Percentiles rank a stretch among this genome's conserved stretches.
phyloP scores from a whole-genome alignment of 2,113 vertebrate species.

The Benitochromis conjunctus region DNA sequence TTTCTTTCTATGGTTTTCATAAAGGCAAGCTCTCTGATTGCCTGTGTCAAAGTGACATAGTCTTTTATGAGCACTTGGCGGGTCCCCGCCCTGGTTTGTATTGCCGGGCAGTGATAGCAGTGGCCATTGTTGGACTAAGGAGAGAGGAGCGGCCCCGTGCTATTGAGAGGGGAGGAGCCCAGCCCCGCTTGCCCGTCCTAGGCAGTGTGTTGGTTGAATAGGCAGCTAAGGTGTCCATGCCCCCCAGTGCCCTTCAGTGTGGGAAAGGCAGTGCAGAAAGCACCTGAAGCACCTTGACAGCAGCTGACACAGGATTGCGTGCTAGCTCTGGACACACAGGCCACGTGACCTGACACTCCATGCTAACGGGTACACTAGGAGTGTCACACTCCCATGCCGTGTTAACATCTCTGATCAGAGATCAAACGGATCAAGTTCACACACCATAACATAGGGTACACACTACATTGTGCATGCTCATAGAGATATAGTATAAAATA shows the following conservation, averaged over 20 bases:
- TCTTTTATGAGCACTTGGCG: slow-evolving; percentile 65
- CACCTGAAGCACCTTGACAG: slow-evolving; percentile 67
- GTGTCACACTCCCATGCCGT: slow-evolving; percentile 38
- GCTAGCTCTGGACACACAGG: slow-evolving; percentile 43
- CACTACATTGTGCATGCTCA: slow-evolving; percentile 11
- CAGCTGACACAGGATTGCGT: slow-evolving; percentile 59
- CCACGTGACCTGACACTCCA: slow-evolving; percentile 40
- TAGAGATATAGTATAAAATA: neutral
- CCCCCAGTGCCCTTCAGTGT: slow-evolving; percentile 71
- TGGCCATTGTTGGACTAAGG: slow-evolving; percentile 65
- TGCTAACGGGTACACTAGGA: slow-evolving; percentile 25
- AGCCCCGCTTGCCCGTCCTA: slow-evolving; percentile 35
- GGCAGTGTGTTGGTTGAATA: slow-evolving; percentile 66
- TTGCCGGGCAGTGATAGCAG: slow-evolving; percentile 70
- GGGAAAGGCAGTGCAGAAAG: slow-evolving; percentile 62
- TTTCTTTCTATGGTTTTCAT: slow-evolving; percentile 57
- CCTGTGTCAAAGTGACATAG: slow-evolving; percentile 69
- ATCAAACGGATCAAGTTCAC: slow-evolving; percentile 54
- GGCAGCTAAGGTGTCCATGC: slow-evolving; percentile 72
- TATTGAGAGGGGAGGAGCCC: slow-evolving; percentile 68
- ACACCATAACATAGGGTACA: neutral
- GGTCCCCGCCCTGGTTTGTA: slow-evolving; percentile 72
- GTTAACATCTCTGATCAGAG: slow-evolving; percentile 27
- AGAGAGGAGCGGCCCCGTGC: slow-evolving; percentile 55
- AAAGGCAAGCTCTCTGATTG: slow-evolving; percentile 63